Conservation (phyloP, 2,113 vertebrate species). For the Silurus meridionalis region DNA sequence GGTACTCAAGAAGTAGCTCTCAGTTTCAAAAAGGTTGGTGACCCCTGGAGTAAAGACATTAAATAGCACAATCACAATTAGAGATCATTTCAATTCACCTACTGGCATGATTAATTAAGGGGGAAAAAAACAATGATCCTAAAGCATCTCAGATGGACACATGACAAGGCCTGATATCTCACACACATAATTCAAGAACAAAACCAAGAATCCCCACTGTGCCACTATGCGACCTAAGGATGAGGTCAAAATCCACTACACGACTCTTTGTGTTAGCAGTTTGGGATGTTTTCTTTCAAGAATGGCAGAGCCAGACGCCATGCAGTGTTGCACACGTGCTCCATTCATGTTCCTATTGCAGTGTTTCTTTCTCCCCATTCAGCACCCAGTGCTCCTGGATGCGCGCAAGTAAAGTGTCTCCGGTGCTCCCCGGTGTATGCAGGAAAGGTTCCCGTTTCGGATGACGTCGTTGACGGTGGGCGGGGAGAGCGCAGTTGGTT, state of each 20-base stretch:
- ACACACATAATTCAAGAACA: background rate
- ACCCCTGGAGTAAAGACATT: too few species aligned
- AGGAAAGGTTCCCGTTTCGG: constrained; percentile 9
- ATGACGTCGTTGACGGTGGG: constrained; percentile 25
- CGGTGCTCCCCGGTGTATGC: background rate
- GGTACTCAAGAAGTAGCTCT: too few species aligned
- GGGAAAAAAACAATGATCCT: background rate
- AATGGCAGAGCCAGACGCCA: background rate
- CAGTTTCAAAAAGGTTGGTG: too few species aligned
- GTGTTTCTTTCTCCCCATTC: background rate
- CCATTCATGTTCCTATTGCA: background rate
- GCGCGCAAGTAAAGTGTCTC: background rate
- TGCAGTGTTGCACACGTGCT: background rate
- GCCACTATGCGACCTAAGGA: background rate
- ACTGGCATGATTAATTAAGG: background rate
- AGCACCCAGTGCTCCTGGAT: background rate
- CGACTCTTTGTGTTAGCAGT: background rate
- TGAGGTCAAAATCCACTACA: background rate
- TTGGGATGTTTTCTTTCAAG: background rate
- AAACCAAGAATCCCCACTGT: background rate
- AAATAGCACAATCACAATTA: background rate
- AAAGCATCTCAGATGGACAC: background rate
- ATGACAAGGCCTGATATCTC: background rate
- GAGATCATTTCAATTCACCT: background rate
- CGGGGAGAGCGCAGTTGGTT: background rate